Evolutionary conservation across 53 echinoderm and acorn worm species (phyloP), one percentile per base, ranked within the genome.

Genomic region (Actinopyga echinites): DNA sequence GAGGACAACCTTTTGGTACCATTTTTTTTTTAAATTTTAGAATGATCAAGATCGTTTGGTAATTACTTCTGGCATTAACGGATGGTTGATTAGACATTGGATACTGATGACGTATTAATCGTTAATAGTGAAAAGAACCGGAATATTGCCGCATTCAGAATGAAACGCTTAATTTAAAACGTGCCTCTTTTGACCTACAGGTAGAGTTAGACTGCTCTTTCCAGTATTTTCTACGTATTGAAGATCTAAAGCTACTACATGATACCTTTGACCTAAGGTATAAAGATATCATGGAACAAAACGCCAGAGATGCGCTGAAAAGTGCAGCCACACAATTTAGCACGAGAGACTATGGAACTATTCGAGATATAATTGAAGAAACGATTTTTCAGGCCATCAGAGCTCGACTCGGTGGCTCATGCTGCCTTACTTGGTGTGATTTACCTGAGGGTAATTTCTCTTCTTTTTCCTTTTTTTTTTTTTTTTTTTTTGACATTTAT

Each of bases 231-330:
- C 69, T 92, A 8, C 86, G 89, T n/a, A 56, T 83, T 13, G 93
- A 92, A 6, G 93, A 89, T 32, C 64, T 92, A 32, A 80, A 63
- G 57, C 67, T 83, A 1, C 89, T 92, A 1, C 93, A 92, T 53
- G 89, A 92, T 29, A 84, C 83, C 10, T 89, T 86, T 63, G 93
- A 92, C 43, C 40, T 92, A 1, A 38, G 74, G 43, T 92, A 92
- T 80, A 74, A 89, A 24, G 79, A 86, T 0, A 83, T 87, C 37
- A 22, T 92, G n/a, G 31, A 42, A 17, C 69, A 83, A 30, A 89
- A 81, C 45, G 93, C 93, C 65, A 44, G 86, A 7, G 93, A 92
- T 84, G 93, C 93, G 12, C 75, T 92, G 30, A 92, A 92, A 84
- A 86, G 87, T 23, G 89, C 75, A 13, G 83, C 89, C 2, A 32